Evolutionary conservation across 2,113 vertebrate genomes (phyloP).

Genomic region (Lampris megalopsis): DNA sequence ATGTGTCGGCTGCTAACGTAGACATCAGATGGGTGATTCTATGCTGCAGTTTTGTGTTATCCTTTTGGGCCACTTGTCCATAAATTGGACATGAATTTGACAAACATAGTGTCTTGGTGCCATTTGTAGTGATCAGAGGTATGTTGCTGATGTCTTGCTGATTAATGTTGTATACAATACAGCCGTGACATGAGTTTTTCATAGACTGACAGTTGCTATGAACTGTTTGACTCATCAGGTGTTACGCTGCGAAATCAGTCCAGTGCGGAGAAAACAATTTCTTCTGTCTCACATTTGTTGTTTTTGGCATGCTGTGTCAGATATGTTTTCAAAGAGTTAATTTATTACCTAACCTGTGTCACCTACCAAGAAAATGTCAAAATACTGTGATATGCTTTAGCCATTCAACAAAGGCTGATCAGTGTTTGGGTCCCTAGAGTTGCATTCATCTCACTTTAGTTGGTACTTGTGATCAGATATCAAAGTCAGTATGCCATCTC

Average conservation of each 20-base stretch:
- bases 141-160: neutral
- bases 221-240: conserved; percentile 29
- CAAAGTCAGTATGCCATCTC: too few relatives aligned
- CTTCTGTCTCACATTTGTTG: conserved; percentile 9
- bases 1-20: conserved; percentile 27
- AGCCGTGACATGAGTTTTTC: too few relatives aligned
- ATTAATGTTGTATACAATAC: conserved; percentile 4
- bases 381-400: neutral
- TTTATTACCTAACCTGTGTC: neutral
- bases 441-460: too few relatives aligned
- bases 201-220: neutral
- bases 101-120: neutral
- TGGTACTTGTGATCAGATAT: too few relatives aligned
- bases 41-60: neutral
- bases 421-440: too few relatives aligned
- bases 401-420: too few relatives aligned
- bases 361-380: neutral
- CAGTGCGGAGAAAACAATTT: neutral
- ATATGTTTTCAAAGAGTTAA: conserved; percentile 6
- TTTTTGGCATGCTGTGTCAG: conserved; percentile 8
- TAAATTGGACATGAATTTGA: neutral
- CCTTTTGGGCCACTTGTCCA: neutral
- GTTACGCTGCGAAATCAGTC: neutral
- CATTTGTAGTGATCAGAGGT: neutral
- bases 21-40: conserved; percentile 11